Evolutionary conservation across 2,888 invertebrate species (phyloP).

Genomic region (Ariolimax columbianus): DNA sequence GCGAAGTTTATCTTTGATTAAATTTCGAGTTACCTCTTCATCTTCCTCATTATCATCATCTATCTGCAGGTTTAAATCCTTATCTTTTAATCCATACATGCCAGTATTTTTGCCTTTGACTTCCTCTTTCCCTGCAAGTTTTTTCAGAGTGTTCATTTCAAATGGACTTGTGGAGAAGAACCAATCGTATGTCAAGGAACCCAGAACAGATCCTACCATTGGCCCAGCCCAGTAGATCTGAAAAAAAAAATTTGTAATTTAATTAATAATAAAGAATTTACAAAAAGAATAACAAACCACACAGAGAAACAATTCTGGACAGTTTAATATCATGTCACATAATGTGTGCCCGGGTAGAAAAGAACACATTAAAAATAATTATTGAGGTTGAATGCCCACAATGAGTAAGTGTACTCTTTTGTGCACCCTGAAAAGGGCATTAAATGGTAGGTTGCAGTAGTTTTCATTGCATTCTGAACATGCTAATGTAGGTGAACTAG

Average conservation of each 20-base stretch:
- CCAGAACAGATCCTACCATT: constrained; percentile 59
- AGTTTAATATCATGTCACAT: too few species aligned
- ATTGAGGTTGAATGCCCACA: too few species aligned
- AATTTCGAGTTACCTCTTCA: neutral
- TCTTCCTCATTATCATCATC: constrained; percentile 16
- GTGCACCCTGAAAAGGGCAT: too few species aligned
- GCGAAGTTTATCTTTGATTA: neutral
- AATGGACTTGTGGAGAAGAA: constrained; percentile 20
- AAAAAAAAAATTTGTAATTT: constrained; percentile 11
- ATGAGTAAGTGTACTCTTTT: too few species aligned
- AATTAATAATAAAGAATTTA: too few species aligned
- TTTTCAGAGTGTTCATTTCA: neutral
- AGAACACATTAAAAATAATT: too few species aligned
- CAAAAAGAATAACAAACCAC: too few species aligned
- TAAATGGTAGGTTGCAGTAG: too few species aligned
- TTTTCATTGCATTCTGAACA: too few species aligned
- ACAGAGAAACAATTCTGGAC: too few species aligned
- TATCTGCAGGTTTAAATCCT: neutral
- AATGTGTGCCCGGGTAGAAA: too few species aligned
- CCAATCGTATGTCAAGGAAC: constrained; percentile 60
- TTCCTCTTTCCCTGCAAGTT: neutral
- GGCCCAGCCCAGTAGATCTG: constrained; percentile 68
- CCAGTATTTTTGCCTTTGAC: neutral
- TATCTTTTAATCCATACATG: neutral
- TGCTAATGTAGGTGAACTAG: too few species aligned